A percentile compares a stretch with the other conserved stretches of the same genome.
These are phyloP conservation scores for Odobenus rosmarus DNA, from an alignment of 2,113 vertebrate genomes.

Conservation along the genomic window DNA sequence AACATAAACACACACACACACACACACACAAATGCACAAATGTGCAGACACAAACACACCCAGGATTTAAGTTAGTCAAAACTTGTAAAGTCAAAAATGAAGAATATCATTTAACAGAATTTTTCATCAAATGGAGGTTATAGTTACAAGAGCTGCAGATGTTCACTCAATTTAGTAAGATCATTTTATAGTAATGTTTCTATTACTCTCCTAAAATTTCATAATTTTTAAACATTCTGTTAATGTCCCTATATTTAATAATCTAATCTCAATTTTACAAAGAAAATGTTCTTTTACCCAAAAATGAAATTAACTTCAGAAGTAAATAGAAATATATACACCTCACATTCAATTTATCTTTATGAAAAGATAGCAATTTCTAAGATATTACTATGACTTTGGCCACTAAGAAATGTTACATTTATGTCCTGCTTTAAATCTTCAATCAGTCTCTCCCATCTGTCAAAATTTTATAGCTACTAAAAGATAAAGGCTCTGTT, in stretches of 20 bases:
- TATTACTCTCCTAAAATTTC: conserved; percentile 26
- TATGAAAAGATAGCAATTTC: conserved; percentile 70
- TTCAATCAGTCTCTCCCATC: conserved; percentile 80
- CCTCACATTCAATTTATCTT: conserved; percentile 43
- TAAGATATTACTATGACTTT: conserved; percentile 74
- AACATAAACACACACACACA: not conserved
- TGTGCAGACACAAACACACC: not conserved
- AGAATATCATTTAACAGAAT: not conserved
- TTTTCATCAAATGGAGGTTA: not conserved
- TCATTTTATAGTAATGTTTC: not conserved
- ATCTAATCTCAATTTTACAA: conserved; percentile 12
- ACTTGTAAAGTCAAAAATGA: conserved; percentile 21
- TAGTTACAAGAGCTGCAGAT: not conserved
- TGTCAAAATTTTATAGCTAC: conserved; percentile 81
- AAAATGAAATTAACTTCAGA: conserved; percentile 53
- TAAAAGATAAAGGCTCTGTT: conserved; percentile 85
- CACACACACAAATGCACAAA: not conserved
- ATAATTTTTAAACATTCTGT: not conserved
- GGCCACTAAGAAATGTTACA: conserved; percentile 69
- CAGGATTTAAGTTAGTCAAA: not conserved
- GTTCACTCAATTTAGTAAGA: not conserved
- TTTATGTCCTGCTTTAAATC: conserved; percentile 81
- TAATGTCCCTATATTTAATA: not conserved
- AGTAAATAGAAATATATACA: conserved; percentile 17
- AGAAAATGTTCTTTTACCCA: not conserved